These are phyloP conservation scores for Sphecodes monilicornis DNA, from an alignment of 2,888 invertebrate genomes.

Conservation along the genomic window DNA sequence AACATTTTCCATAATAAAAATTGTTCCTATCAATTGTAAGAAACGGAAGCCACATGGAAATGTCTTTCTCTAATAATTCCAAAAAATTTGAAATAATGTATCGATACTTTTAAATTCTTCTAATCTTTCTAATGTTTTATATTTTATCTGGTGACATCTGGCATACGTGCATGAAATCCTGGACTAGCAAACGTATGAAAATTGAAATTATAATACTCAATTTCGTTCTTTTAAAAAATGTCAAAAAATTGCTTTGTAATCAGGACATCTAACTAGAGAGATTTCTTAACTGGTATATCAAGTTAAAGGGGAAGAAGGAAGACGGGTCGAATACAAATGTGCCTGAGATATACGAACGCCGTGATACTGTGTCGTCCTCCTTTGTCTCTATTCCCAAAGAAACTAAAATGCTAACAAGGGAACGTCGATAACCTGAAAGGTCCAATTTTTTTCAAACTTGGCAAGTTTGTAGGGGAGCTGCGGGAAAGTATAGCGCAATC, in stretches of 20 bases:
- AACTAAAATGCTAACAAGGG: slow-evolving; percentile 2
- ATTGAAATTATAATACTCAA: background rate
- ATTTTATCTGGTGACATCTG: no score
- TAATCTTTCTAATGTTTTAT: no score
- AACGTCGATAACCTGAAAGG: background rate
- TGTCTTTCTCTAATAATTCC: no score
- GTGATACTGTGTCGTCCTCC: background rate
- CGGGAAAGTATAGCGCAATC: background rate
- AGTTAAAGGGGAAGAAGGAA: background rate
- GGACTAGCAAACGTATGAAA: no score
- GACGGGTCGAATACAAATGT: background rate
- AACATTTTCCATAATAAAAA: no score
- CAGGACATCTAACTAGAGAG: background rate
- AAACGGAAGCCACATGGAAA: no score
- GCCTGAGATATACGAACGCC: background rate
- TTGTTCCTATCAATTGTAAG: no score
- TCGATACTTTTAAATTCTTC: no score
- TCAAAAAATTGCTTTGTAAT: background rate
- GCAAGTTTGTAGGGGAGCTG: background rate
- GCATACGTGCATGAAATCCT: no score
- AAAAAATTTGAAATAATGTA: no score
- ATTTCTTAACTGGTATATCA: background rate
- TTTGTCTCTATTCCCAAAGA: background rate
- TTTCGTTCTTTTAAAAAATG: background rate
- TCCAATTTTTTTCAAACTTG: background rate